Conservation (phyloP, 1,140 invertebrate genomes). For the Wasmannia auropunctata region DNA sequence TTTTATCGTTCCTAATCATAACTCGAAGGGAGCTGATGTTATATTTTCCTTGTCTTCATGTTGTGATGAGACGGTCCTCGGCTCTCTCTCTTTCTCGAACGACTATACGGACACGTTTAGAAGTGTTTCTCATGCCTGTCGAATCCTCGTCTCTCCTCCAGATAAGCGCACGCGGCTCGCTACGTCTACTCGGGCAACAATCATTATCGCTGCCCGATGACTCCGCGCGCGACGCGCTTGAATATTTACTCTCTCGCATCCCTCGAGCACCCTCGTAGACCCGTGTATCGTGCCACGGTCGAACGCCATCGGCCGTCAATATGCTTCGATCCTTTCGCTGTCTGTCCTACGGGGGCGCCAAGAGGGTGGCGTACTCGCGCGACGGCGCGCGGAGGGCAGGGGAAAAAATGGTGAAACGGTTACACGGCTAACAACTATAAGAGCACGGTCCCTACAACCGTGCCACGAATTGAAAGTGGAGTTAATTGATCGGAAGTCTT, state of each 20-base stretch:
- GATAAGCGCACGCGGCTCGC: conserved; percentile 16
- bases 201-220: conserved; percentile 80
- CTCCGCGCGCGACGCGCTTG: conserved; percentile 77
- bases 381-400: background rate
- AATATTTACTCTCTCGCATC: conserved; percentile 83
- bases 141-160: conserved; percentile 70
- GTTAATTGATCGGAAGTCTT: conserved; percentile 83
- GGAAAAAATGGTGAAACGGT: conserved; percentile 40
- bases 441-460: conserved; percentile 63
- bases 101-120: conserved; percentile 52
- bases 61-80: background rate
- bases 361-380: conserved; percentile 67
- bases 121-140: conserved; percentile 79
- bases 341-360: conserved; percentile 68
- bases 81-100: too few relatives aligned
- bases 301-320: conserved; percentile 81
- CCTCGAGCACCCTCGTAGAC: conserved; percentile 73
- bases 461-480: conserved; percentile 76
- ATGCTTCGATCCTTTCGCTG: conserved; percentile 78
- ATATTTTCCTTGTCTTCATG: background rate
- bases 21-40: background rate
- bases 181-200: conserved; percentile 75
- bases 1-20: conserved; percentile 10
- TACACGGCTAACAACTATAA: conserved; percentile 67
- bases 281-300: conserved; percentile 73